These are phyloP conservation scores for Phocoena sinus DNA, from an alignment of 2,113 vertebrate species.

Conservation along the genomic window DNA sequence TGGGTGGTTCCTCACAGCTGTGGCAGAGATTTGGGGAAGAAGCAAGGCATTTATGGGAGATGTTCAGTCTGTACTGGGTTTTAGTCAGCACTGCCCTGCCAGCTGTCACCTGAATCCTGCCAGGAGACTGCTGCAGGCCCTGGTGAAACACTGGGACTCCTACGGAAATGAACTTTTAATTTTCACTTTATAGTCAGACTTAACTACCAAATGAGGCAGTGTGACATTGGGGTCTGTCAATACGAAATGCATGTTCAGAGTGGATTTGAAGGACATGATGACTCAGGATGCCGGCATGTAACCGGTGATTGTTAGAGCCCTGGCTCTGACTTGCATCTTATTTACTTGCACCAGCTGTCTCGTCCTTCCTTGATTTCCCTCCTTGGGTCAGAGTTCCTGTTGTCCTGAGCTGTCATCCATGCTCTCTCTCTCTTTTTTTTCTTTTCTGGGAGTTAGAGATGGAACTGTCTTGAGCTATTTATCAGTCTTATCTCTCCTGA, in stretches of 20 bases:
- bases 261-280: background rate
- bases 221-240: background rate
- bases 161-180: background rate
- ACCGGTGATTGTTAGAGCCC: accelerated
- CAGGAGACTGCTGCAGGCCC: slow-evolving; percentile 26
- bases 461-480: slow-evolving; percentile 61
- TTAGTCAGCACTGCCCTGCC: background rate
- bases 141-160: background rate
- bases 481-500: slow-evolving; percentile 68
- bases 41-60: background rate
- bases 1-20: background rate
- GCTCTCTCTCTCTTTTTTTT: background rate
- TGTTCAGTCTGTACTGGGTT: slow-evolving; percentile 5
- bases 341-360: background rate
- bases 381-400: slow-evolving; percentile 1
- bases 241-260: background rate
- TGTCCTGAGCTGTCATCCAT: background rate
- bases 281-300: background rate
- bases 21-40: background rate
- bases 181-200: background rate
- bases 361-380: slow-evolving; percentile 28
- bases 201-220: background rate
- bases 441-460: slow-evolving; percentile 34
- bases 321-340: slow-evolving; percentile 11
- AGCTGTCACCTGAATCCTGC: slow-evolving; percentile 35